Evolutionary conservation across 2,797 vertebrate species (phyloP).

Genomic region (Xerus rutilus): DNA sequence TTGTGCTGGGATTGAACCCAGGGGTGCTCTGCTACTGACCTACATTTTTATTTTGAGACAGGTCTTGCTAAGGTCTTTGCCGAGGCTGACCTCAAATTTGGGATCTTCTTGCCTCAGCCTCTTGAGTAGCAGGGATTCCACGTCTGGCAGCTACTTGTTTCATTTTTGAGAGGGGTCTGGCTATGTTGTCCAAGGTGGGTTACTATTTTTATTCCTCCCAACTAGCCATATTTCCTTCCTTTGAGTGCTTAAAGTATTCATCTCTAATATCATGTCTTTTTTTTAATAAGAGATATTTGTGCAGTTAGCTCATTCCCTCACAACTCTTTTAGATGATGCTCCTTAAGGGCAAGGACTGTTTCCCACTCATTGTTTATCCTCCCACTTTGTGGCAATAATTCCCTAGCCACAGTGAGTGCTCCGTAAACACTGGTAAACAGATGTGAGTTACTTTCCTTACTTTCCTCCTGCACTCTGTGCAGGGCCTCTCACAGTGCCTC

Average conservation of each 20-base stretch:
- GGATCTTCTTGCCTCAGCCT: not conserved
- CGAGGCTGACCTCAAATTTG: not conserved
- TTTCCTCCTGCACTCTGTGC: not conserved
- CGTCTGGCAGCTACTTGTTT: no score
- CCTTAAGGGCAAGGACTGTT: not conserved
- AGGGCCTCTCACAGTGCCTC: not conserved
- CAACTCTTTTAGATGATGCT: not conserved
- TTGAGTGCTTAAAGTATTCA: constrained; percentile 4
- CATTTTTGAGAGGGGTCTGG: not conserved
- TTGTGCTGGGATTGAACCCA: no score
- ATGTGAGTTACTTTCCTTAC: not conserved
- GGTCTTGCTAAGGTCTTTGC: not conserved
- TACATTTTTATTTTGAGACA: not conserved
- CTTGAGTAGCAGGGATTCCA: not conserved
- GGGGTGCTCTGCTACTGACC: no score
- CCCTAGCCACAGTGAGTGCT: not conserved
- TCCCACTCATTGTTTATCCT: not conserved
- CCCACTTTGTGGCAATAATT: not conserved
- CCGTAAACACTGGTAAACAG: not conserved
- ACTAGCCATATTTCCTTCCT: constrained; percentile 43
- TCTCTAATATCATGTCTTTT: not conserved
- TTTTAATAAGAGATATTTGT: not conserved
- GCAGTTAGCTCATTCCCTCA: not conserved
- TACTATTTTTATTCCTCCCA: constrained; percentile 44
- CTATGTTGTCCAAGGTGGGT: not conserved